These are phyloP conservation scores for Sussaba pulchella DNA, from an alignment of 2,888 invertebrate species.

Conservation along the genomic window DNA sequence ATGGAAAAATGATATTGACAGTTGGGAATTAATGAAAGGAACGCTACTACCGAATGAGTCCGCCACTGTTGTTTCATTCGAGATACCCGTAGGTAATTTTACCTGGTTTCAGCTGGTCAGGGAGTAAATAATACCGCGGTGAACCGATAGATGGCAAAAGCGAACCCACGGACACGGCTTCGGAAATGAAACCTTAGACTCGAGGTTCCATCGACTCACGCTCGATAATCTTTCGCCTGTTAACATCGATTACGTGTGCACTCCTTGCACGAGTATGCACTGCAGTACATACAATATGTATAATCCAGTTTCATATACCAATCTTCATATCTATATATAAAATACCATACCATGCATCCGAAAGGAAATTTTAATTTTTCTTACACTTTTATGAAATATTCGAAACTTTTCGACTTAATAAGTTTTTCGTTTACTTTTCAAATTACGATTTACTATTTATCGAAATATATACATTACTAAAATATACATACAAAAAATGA, in stretches of 20 bases:
- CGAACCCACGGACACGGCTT: constrained; percentile 38
- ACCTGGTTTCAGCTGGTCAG: constrained; percentile 49
- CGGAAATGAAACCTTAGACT: not conserved
- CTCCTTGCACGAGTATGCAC: constrained; percentile 1
- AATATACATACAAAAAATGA: no score
- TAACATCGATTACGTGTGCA: constrained; percentile 53
- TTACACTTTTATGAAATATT: constrained; percentile 37
- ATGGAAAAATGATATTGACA: not conserved
- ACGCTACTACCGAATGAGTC: constrained; percentile 22
- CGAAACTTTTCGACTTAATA: constrained; percentile 8
- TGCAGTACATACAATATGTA: constrained; percentile 6
- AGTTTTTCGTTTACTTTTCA: no score
- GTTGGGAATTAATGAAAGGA: not conserved
- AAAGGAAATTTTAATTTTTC: no score
- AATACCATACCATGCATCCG: no score
- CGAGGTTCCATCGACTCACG: constrained; percentile 9
- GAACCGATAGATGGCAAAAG: constrained; percentile 75
- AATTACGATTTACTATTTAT: no score
- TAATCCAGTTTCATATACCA: constrained; percentile 6
- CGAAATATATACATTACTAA: no score
- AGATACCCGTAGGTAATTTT: constrained; percentile 71
- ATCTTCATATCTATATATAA: not conserved
- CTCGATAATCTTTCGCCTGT: constrained; percentile 49
- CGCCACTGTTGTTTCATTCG: constrained; percentile 38
- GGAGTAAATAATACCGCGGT: constrained; percentile 53